Evolutionary conservation across 2,113 vertebrate species (phyloP).

Genomic region (Percina caprodes): DNA sequence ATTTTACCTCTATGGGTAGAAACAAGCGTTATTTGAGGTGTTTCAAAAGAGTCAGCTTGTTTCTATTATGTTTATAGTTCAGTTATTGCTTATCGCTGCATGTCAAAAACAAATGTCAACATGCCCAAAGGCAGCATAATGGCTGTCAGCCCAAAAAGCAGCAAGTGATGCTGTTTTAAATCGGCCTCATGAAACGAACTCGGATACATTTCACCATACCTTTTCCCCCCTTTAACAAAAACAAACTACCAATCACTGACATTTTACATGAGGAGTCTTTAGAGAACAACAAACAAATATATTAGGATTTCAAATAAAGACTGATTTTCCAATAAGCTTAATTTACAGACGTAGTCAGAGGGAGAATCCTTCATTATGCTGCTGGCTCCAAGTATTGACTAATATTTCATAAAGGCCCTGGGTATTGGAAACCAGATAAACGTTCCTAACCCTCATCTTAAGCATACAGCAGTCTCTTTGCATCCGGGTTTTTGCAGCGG

Average conservation of each 20-base stretch:
- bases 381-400: conserved; percentile 11
- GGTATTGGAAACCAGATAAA: conserved; percentile 40
- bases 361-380: not conserved
- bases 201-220: not conserved
- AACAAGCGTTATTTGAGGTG: not conserved
- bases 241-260: not conserved
- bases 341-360: not conserved
- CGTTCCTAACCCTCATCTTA: conserved; percentile 23
- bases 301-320: conserved; percentile 3
- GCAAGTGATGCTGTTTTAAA: not conserved
- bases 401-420: conserved; percentile 30
- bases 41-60: not conserved
- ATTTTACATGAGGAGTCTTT: not conserved
- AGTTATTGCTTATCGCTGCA: not conserved
- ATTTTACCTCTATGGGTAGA: too few species aligned
- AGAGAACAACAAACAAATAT: not conserved
- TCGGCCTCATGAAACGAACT: not conserved
- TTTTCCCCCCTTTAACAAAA: not conserved
- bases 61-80: not conserved
- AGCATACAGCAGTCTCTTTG: conserved; percentile 41
- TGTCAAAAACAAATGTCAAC: not conserved
- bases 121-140: not conserved
- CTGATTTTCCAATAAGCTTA: not conserved
- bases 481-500: conserved; percentile 5
- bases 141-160: not conserved